Evolutionary conservation across 1,140 invertebrate genomes (phyloP).

Genomic region (Dufourea novaeangliae): DNA sequence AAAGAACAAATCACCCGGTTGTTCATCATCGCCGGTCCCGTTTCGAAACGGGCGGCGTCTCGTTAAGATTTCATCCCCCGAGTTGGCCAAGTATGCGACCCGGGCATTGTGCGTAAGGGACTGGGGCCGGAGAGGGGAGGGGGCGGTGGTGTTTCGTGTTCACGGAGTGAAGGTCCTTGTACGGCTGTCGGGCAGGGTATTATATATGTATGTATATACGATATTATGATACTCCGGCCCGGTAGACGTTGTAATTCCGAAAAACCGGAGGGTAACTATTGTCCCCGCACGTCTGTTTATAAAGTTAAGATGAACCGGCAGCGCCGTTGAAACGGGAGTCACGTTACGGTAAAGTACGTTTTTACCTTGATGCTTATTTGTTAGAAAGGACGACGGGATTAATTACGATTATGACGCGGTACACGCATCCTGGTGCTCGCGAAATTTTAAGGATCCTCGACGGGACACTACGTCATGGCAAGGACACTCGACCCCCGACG

Average conservation of each 20-base stretch:
- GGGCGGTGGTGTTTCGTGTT: slow-evolving; percentile 64
- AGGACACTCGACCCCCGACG: slow-evolving; percentile 2
- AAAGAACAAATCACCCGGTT: neutral
- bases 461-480: slow-evolving; percentile 1
- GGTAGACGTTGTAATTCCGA: slow-evolving; percentile 61
- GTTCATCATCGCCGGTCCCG: slow-evolving; percentile 16
- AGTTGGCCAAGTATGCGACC: slow-evolving; percentile 38
- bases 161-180: slow-evolving; percentile 63
- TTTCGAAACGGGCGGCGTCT: slow-evolving; percentile 33
- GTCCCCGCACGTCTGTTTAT: slow-evolving; percentile 55
- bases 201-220: slow-evolving; percentile 64
- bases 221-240: slow-evolving; percentile 62
- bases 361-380: slow-evolving; percentile 62
- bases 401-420: slow-evolving; percentile 42
- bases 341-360: slow-evolving; percentile 52
- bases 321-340: slow-evolving; percentile 58
- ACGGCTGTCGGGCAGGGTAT: slow-evolving; percentile 62
- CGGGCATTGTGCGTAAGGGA: slow-evolving; percentile 9
- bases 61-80: slow-evolving; percentile 57
- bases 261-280: slow-evolving; percentile 61
- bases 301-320: slow-evolving; percentile 58
- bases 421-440: slow-evolving; percentile 24
- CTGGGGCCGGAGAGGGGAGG: slow-evolving; percentile 37
- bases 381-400: slow-evolving; percentile 50
- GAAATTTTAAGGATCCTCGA: slow-evolving; percentile 43